Evolutionary conservation across 2,888 invertebrate genomes (phyloP), one percentile per base, ranked within the genome.

Genomic region (Adelphocoris suturalis): DNA sequence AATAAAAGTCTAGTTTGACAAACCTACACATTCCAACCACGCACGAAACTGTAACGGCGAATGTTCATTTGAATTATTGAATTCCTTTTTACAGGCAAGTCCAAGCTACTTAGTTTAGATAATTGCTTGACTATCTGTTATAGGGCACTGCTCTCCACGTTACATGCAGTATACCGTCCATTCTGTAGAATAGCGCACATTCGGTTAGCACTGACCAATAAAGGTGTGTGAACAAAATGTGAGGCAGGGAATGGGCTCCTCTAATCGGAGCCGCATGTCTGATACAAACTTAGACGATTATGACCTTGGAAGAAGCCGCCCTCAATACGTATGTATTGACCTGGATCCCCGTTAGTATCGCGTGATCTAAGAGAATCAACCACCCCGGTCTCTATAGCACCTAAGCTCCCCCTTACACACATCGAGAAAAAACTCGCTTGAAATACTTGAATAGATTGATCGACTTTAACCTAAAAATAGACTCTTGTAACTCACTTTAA

Each of bases 301-400:
- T 27, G 68, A 68, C 68, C 68, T 68, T 68, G 68, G 13, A 68
- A 68, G 68, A 23, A 68, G 27, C 68, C 52, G 11, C 23, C 23
- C 68, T 12, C 68, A 68, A 68, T 16, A 68, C 68, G 68, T 68
- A 23, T 27, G 23, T 82, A 48, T 82, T 82, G 82, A 82, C 82
- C 82, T 82, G 82, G 14, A 82, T 82, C 48, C 82, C 82, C 48
- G 82, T 82, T 82, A 52, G 82, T 11, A 13, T 82, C 52, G 82
- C 82, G 82, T 82, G 82, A 82, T 82, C 82, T 82, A 52, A 82
- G 48, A 52, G 23, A 82, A 82, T 82, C 82, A 82, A 82, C 82
- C 52, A 27, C 82, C 52, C 68, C 68, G 23, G 23, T 23, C 23
- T 23, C 23, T 23, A 68, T 23, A 68, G 23, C 23, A 13, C 68